Conservation (phyloP, 2,888 invertebrate genomes). For the Sarcophaga caerulescens region DNA sequence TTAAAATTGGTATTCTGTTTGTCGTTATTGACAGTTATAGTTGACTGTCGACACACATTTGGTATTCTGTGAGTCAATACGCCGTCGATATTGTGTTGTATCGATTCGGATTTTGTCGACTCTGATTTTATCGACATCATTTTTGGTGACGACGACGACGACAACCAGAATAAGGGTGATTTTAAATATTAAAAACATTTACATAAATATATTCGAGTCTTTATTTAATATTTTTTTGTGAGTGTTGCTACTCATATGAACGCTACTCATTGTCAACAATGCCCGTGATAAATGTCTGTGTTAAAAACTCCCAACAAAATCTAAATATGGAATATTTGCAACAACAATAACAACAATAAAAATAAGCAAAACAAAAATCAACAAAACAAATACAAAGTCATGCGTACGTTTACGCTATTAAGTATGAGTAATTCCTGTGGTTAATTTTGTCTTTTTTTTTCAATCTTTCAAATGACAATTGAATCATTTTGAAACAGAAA, state of each 20-base stretch:
- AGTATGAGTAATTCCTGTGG: constrained; percentile 55
- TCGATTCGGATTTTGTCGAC: too few relatives aligned
- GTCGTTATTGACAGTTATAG: too few relatives aligned
- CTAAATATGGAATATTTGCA: constrained; percentile 59
- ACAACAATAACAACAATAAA: neutral
- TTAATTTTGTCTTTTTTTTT: neutral
- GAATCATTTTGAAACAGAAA: neutral
- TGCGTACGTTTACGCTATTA: constrained; percentile 23
- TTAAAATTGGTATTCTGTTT: too few relatives aligned
- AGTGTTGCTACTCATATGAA: neutral
- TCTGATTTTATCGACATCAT: too few relatives aligned
- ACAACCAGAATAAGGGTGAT: too few relatives aligned
- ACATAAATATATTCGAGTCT: neutral
- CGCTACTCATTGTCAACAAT: neutral
- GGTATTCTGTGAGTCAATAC: too few relatives aligned
- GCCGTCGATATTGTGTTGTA: too few relatives aligned
- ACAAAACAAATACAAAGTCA: constrained; percentile 32
- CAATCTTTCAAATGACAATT: constrained; percentile 32
- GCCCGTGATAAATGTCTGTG: constrained; percentile 2
- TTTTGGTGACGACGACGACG: too few relatives aligned
- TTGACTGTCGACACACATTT: too few relatives aligned
- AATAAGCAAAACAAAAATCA: neutral
- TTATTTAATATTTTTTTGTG: constrained; percentile 1
- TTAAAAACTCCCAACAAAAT: constrained; percentile 25
- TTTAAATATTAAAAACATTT: too few relatives aligned